Evolutionary conservation across 92 coral and sea anemone species (phyloP), one percentile per base, ranked within the genome.

Genomic region (Zoanthus gigantus): DNA sequence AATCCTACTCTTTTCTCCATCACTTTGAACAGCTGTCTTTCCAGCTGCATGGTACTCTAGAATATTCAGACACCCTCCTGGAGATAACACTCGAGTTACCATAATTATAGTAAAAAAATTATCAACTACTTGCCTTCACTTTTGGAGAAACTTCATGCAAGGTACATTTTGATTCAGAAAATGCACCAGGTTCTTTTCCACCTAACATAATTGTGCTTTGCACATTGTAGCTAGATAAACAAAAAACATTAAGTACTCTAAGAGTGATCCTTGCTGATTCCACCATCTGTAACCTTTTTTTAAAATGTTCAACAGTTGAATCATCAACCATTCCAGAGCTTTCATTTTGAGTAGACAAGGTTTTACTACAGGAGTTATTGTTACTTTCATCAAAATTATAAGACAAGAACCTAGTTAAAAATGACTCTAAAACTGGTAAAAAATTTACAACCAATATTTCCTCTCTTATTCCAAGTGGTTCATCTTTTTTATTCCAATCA

Each of bases 361-460:
- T 58, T 58, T 58, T 14, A 58, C 5, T 14, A 58, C 66, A 58
- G 1, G 9, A 5, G 15, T 28, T 28, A 67, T 67, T 67, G 72
- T 67, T 67, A 67, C 32, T 67, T 18, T 67, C 72, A 67, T 30
- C 32, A 67, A 30, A 18, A 67, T 67, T 42, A 15, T 92, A 17
- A 10, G 93, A 91, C 14, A 77, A 68, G 72, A 91, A 95, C 71
- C 47, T 74, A n/a, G 87, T 72, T 79, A 95, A 93, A 74, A 89
- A 92, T 61, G 72, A 71, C 85, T 93, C 96, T 28, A 95, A 80
- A 48, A 93, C 81, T 32, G 94, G 96, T 74, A 95, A 89, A 61
- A 95, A 87, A 0, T 88, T 85, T 12, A 87, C 69, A 11, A 92
- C 93, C 48, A 90, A 65, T 8, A 84, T 28, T 31, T 90, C 23